phyloP scores from a whole-genome alignment of 2,888 invertebrate species.

The Agrilus mali region DNA sequence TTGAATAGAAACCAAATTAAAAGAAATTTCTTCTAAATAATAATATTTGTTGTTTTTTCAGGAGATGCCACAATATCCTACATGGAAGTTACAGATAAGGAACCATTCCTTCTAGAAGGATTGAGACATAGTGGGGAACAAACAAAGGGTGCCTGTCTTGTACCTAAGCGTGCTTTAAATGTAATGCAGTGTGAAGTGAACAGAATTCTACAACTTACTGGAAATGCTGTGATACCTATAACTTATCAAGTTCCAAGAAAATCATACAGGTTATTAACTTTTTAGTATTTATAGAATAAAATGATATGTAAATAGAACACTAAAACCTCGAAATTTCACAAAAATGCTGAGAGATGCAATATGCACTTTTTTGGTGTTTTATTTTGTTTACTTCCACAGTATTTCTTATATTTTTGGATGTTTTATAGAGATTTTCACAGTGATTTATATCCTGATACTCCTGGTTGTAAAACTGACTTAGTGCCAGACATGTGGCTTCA shows the following conservation, averaged over 20 bases:
- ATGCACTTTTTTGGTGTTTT: too few relatives aligned
- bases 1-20: too few relatives aligned
- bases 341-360: too few relatives aligned
- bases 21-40: too few relatives aligned
- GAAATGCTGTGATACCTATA: slow-evolving; percentile 77
- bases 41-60: slow-evolving; percentile 8
- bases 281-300: slow-evolving; percentile 2
- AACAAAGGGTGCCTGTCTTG: slow-evolving; percentile 85
- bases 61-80: slow-evolving; percentile 83
- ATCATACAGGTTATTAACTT: slow-evolving; percentile 27
- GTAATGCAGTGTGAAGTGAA: slow-evolving; percentile 98
- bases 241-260: slow-evolving; percentile 63
- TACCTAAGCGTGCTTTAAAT: slow-evolving; percentile 81
- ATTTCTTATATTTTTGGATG: too few relatives aligned
- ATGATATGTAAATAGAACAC: too few relatives aligned
- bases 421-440: slow-evolving; percentile 71
- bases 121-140: slow-evolving; percentile 84
- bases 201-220: slow-evolving; percentile 74
- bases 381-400: too few relatives aligned
- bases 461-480: slow-evolving; percentile 66
- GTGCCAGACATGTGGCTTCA: slow-evolving; percentile 73
- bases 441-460: slow-evolving; percentile 87
- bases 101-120: slow-evolving; percentile 83
- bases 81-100: slow-evolving; percentile 79
- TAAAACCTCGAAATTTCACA: too few relatives aligned